Conservation (phyloP, 1,140 invertebrate genomes). For the Phenacoccus solenopsis region DNA sequence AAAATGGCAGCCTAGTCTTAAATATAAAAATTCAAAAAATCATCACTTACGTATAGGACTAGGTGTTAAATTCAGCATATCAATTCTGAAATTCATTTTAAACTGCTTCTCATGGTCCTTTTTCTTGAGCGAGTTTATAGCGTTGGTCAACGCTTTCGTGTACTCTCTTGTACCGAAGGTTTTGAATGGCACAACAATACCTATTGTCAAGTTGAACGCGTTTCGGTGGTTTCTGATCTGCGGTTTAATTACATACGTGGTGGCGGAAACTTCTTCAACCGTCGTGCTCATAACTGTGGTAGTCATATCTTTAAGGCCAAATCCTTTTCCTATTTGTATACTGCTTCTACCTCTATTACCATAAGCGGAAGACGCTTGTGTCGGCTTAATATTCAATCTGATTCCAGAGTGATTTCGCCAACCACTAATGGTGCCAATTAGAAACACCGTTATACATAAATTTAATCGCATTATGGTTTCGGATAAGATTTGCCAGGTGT, state of each 20-base stretch:
- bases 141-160: neutral
- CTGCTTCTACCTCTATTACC: neutral
- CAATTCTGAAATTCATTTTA: neutral
- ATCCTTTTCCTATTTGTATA: constrained; percentile 7
- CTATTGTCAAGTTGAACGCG: neutral
- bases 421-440: neutral
- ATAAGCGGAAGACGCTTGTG: neutral
- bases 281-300: neutral
- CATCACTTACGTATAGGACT: neutral
- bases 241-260: neutral
- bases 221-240: neutral
- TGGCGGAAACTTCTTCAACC: neutral
- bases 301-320: neutral
- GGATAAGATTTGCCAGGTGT: too few species aligned
- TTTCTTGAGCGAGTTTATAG: neutral
- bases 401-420: neutral
- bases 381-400: neutral
- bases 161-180: neutral
- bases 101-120: neutral
- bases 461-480: constrained; percentile 5
- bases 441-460: neutral
- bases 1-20: too few species aligned
- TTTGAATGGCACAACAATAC: neutral
- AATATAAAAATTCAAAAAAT: too few species aligned
- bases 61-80: neutral